Evolutionary conservation across 2,888 invertebrate species (phyloP).

Genomic region (Plusia festucae): DNA sequence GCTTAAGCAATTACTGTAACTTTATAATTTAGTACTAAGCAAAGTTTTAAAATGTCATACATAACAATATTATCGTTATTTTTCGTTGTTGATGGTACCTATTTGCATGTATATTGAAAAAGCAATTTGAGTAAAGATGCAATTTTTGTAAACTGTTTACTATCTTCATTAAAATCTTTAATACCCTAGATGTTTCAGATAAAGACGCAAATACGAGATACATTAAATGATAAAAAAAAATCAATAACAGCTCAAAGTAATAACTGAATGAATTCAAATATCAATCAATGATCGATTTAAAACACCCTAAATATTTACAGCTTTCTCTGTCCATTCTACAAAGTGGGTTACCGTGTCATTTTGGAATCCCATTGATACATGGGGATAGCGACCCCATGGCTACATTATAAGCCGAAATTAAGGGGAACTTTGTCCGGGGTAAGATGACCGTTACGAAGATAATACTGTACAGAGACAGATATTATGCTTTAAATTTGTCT

Average conservation of each 20-base stretch:
- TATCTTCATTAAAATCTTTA: conserved; percentile 7
- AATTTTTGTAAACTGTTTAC: conserved; percentile 5
- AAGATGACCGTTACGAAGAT: conserved; percentile 56
- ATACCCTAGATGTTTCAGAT: conserved; percentile 7
- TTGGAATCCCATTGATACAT: conserved; percentile 38
- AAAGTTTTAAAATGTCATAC: no score
- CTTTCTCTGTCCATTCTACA: conserved; percentile 22
- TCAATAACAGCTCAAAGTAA: no score
- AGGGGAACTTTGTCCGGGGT: conserved; percentile 54
- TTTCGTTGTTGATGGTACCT: not conserved
- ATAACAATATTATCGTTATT: not conserved
- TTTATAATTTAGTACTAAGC: no score
- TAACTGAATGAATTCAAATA: not conserved
- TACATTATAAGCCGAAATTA: conserved; percentile 6
- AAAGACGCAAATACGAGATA: not conserved
- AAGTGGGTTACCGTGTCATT: conserved; percentile 56
- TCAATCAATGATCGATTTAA: conserved; percentile 9
- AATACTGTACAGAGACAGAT: conserved; percentile 19
- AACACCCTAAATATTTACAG: conserved; percentile 9
- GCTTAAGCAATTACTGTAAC: not conserved
- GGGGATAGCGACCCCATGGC: conserved; percentile 32
- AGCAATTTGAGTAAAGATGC: conserved; percentile 8
- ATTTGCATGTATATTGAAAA: conserved; percentile 13
- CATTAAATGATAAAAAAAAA: not conserved
- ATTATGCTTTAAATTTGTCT: conserved; percentile 1